Percentiles rank a stretch among this genome's conserved stretches.
Conservation (phyloP, 2,113 vertebrate species). For the Echinops telfairi region DNA sequence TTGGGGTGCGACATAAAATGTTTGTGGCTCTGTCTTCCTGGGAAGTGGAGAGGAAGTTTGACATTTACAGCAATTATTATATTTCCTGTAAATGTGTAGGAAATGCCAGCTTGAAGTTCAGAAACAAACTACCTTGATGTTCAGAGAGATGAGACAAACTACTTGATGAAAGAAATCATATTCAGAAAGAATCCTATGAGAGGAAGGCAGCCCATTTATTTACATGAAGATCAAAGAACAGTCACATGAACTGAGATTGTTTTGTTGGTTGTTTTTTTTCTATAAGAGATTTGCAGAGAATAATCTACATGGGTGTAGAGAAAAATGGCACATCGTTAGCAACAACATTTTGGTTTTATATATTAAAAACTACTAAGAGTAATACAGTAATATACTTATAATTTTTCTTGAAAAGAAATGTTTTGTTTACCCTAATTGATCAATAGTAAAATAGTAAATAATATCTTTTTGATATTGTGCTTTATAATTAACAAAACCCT, state of each 20-base stretch:
- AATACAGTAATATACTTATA: neutral
- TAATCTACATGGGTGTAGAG: conserved; percentile 73
- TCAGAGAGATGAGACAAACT: conserved; percentile 84
- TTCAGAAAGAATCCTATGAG: conserved; percentile 82
- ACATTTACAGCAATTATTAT: conserved; percentile 83
- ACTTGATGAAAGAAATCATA: conserved; percentile 88
- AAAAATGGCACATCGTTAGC: conserved; percentile 67
- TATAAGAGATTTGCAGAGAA: conserved; percentile 82
- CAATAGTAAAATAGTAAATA: conserved; percentile 32
- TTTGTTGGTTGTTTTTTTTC: conserved; percentile 75
- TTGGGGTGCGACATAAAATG: neutral
- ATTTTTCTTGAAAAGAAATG: neutral
- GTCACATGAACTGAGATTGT: conserved; percentile 83
- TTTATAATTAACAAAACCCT: conserved; percentile 17
- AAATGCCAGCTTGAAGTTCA: conserved; percentile 88
- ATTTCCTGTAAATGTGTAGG: conserved; percentile 87
- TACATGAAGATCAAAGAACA: conserved; percentile 87
- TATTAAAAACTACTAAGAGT: neutral
- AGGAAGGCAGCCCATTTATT: conserved; percentile 87
- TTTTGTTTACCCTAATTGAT: neutral
- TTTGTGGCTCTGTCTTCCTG: conserved; percentile 63
- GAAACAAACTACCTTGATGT: conserved; percentile 86
- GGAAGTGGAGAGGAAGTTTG: conserved; percentile 77
- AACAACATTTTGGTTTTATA: conserved; percentile 27
- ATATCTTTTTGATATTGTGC: neutral